phyloP scores from a whole-genome alignment of 2,888 invertebrate species.

The Callosobruchus maculatus region DNA sequence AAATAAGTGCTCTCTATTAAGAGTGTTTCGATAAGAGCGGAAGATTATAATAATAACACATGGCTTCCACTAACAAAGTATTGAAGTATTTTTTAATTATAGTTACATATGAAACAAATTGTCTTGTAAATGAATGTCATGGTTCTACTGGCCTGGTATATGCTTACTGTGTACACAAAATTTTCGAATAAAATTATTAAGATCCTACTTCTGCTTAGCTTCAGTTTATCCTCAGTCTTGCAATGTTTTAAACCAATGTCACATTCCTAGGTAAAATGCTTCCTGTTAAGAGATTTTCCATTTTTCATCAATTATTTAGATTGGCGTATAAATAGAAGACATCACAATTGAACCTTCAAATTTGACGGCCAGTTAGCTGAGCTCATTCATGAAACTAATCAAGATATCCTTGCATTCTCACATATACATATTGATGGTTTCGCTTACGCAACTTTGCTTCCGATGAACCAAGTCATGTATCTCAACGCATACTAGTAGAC shows the following conservation, averaged over 20 bases:
- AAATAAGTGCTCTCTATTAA: too few relatives aligned
- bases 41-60: too few relatives aligned
- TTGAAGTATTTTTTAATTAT: too few relatives aligned
- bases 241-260: neutral
- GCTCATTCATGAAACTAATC: neutral
- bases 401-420: neutral
- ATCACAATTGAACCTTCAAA: neutral
- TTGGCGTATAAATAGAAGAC: neutral
- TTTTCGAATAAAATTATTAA: too few relatives aligned
- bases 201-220: too few relatives aligned
- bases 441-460: neutral
- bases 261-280: neutral
- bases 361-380: neutral
- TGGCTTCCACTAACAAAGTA: too few relatives aligned
- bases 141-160: too few relatives aligned
- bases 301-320: neutral
- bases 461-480: neutral
- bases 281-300: neutral
- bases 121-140: too few relatives aligned
- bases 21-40: too few relatives aligned
- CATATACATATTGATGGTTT: neutral
- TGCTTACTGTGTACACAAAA: too few relatives aligned
- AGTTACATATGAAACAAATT: too few relatives aligned
- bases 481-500: neutral
- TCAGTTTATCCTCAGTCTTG: neutral